phyloP scores from a whole-genome alignment of 2,113 vertebrate genomes.

The Tonatia bakeri region DNA sequence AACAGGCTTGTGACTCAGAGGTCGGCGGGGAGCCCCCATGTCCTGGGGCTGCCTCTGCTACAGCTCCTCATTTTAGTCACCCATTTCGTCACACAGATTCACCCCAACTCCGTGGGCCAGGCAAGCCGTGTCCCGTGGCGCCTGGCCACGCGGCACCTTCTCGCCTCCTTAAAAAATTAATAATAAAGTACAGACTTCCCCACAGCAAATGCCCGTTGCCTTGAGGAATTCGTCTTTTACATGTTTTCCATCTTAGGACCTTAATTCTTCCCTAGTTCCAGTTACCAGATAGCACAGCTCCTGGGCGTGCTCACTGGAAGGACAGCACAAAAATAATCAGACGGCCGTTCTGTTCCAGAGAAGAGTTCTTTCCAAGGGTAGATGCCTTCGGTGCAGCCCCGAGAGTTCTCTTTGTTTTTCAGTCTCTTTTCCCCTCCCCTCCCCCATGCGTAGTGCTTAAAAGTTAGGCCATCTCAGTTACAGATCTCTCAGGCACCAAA shows the following conservation, averaged over 20 bases:
- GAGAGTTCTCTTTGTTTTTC: neutral
- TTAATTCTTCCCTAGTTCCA: neutral
- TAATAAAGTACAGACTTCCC: neutral
- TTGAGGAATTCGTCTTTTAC: neutral
- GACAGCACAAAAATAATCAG: neutral
- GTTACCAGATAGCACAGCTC: neutral
- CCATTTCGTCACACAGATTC: neutral
- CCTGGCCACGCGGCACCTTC: neutral
- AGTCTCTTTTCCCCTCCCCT: neutral
- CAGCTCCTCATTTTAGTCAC: neutral
- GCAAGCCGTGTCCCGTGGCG: neutral
- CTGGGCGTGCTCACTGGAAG: neutral
- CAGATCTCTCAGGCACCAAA: neutral
- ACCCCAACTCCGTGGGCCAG: neutral
- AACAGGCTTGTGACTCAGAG: neutral
- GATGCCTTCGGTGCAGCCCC: neutral
- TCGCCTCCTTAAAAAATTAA: neutral
- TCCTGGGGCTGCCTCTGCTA: neutral
- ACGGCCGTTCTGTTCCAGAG: neutral
- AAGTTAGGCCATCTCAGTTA: neutral
- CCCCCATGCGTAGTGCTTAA: neutral
- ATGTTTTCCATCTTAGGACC: neutral
- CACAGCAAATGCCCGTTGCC: neutral
- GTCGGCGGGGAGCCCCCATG: neutral
- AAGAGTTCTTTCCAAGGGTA: neutral